These are phyloP conservation scores for Anhinga anhinga DNA, from an alignment of 2,113 vertebrate genomes.

Conservation along the genomic window DNA sequence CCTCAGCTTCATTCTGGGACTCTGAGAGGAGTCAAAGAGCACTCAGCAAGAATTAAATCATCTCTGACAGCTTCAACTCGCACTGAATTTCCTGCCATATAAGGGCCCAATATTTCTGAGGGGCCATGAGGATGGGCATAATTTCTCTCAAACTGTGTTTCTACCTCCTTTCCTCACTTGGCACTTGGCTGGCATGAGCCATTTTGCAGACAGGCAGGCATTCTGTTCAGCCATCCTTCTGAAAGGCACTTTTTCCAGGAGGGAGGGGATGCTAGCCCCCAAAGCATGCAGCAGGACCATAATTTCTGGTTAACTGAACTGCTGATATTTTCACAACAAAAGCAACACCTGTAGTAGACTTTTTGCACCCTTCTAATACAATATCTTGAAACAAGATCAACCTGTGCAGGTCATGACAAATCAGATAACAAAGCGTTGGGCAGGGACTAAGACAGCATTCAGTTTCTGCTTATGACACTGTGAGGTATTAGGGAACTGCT, in stretches of 20 bases:
- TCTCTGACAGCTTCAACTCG: not conserved
- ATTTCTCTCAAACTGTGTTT: not conserved
- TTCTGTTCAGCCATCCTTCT: not conserved
- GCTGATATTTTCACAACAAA: not conserved
- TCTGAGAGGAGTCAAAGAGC: slow-evolving; percentile 19
- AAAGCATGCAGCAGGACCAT: not conserved
- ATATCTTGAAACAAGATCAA: not conserved
- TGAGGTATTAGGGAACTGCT: not conserved
- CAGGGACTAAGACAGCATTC: not conserved
- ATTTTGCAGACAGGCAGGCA: not conserved
- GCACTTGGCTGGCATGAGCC: not conserved
- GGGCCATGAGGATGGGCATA: not conserved
- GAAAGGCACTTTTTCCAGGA: not conserved
- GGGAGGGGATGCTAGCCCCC: not conserved
- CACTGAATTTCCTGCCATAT: slow-evolving; percentile 4
- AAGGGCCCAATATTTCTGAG: not conserved
- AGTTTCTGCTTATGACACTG: not conserved
- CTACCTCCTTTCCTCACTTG: not conserved
- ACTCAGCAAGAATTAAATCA: slow-evolving; percentile 10
- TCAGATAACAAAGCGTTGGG: not conserved
- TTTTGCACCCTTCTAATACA: not conserved
- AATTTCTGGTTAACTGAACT: not conserved
- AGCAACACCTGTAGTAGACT: not conserved
- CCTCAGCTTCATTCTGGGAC: slow-evolving; percentile 6
- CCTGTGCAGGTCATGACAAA: not conserved